Base-by-base conservation (phyloP, 1,140 invertebrate genomes). In the Portunus trituberculatus region DNA sequence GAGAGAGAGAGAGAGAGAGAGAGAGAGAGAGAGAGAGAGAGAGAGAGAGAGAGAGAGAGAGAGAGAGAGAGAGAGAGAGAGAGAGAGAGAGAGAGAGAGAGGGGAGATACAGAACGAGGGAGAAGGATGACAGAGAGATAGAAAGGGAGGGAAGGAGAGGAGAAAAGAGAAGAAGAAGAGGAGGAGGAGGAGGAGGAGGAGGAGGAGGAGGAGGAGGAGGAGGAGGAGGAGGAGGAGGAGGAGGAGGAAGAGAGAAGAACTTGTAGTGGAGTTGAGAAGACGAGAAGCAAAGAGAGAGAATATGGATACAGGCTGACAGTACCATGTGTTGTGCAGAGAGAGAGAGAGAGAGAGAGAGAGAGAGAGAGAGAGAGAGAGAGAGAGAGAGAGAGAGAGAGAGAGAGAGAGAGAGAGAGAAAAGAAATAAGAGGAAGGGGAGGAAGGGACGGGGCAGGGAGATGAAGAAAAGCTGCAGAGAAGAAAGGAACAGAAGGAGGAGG, bases 301-400 rank as follows among this genome's bases (percentile, higher is more conserved):
- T 76, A 25, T 2, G 20, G 25, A 76, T 25, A 76, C 20, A 25
- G 3, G 67, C 1, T 76, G 67, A n/a, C 25, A n/a, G 52, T 59
- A 59, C 20, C 52, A 59, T 10, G 52, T 12, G 10, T 59, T 59
- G 52, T 59, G 8, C 10, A 59, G 52, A 20, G 52, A 59, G 52
- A 20, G 52, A 59, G 20, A 39, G 39, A 39, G 39, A 39, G 39
- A 39, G 39, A 25, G 67, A n/a, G 67, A 76, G 67, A n/a, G 67
- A 76, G n/a, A 76, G n/a, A 76, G 67, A 76, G 67, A n/a, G 67
- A 76, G 67, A n/a, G 67, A 76, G n/a, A 76, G n/a, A 76, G 67
- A 32, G 84, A 87, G 84, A 46, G 39, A 46, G 31, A 87, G 84
- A 46, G 39, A 87, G 84, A 46, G 84, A 45, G 32, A 45, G 84